phyloP scores from a whole-genome alignment of 2,113 vertebrate genomes.

The Thunnus thynnus region DNA sequence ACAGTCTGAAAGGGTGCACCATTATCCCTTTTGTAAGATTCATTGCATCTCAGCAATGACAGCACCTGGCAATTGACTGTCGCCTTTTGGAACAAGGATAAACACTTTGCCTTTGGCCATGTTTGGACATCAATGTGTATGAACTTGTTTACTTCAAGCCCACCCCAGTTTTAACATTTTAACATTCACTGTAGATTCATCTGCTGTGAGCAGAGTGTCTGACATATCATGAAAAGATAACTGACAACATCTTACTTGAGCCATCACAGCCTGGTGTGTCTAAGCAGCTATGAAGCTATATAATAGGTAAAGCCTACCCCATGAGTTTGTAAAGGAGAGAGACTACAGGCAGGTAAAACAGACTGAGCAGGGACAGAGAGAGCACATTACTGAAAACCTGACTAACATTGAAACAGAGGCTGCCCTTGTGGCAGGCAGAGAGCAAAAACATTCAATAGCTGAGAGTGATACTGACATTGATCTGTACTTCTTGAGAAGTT shows the following conservation, averaged over 20 bases:
- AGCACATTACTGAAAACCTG: neutral
- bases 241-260: neutral
- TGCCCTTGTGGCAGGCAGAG: slow-evolving; percentile 2
- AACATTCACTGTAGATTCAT: neutral
- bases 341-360: too few species aligned
- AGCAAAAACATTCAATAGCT: neutral
- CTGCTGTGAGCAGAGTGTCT: neutral
- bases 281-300: too few species aligned
- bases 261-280: neutral
- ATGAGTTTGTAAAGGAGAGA: neutral
- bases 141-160: neutral
- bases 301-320: neutral
- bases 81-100: neutral
- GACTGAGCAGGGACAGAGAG: neutral
- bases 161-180: neutral
- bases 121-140: neutral
- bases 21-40: too few species aligned
- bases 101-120: neutral
- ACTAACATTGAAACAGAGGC: neutral
- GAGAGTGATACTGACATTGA: slow-evolving; percentile 1
- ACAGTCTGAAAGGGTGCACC: too few species aligned
- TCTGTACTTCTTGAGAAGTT: neutral
- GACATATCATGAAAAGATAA: neutral
- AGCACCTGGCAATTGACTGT: neutral
- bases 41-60: too few species aligned